Percentiles rank a stretch among this genome's conserved stretches.
phyloP scores from a whole-genome alignment of 1,140 invertebrate genomes.

The Conopomorpha cramerella region DNA sequence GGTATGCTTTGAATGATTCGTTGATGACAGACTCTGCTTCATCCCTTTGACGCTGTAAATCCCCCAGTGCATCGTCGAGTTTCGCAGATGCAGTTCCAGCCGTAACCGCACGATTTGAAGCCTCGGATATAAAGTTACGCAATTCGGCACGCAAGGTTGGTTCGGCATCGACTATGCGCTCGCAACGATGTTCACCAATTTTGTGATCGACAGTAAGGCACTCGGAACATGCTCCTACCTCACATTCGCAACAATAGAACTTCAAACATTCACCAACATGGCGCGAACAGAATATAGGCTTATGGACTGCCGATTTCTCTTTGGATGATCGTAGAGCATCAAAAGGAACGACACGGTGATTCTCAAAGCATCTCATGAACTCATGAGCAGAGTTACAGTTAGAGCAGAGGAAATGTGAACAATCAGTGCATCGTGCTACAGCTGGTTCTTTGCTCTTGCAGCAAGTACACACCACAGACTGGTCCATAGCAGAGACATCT shows the following conservation, averaged over 20 bases:
- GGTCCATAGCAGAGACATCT: constrained; percentile 81
- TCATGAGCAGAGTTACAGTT: constrained; percentile 94
- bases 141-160: constrained; percentile 76
- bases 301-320: constrained; percentile 77
- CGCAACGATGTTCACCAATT: constrained; percentile 78
- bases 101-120: constrained; percentile 71
- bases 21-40: constrained; percentile 83
- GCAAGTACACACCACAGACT: constrained; percentile 81
- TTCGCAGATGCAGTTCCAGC: constrained; percentile 75
- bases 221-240: constrained; percentile 82
- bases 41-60: constrained; percentile 83
- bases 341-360: constrained; percentile 85
- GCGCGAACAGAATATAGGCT: constrained; percentile 77
- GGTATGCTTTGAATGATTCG: constrained; percentile 84
- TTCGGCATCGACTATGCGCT: constrained; percentile 76
- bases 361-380: constrained; percentile 93
- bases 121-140: constrained; percentile 71
- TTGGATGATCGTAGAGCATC: constrained; percentile 82
- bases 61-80: constrained; percentile 78
- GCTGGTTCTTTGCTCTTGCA: constrained; percentile 89
- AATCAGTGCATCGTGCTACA: constrained; percentile 89
- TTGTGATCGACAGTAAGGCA: constrained; percentile 81
- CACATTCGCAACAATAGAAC: constrained; percentile 82
- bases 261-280: constrained; percentile 80
- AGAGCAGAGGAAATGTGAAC: constrained; percentile 89